Base-by-base conservation (phyloP, 2,888 invertebrate genomes). In the Odontocolon sp. region DNA sequence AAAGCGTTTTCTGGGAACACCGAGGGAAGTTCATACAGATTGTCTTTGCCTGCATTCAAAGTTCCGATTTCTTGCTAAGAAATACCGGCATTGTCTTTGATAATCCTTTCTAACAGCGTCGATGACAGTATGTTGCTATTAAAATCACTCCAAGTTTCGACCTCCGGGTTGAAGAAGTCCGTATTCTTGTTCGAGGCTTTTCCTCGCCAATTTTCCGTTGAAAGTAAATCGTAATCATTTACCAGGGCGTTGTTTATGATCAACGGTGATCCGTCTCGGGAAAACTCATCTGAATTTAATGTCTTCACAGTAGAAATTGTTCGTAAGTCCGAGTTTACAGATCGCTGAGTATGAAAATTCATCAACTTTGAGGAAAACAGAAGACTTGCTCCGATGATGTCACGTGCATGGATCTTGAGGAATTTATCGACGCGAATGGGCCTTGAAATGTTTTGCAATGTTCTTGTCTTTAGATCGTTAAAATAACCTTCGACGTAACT, bases 101-200 rank as follows among this genome's bases (percentile, higher is more conserved):
- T n/a, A n/a, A n/a, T n/a, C n/a, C n/a, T n/a, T n/a, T n/a, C n/a
- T n/a, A n/a, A n/a, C n/a, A n/a, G n/a, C 11, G 42, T 9, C 21
- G 40, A 28, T 28, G 16, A 8, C 28, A 11, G 11, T 3, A 16
- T 8, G 28, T 59, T 28, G 40, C 18, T 33, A n/a, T 14, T n/a
- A 26, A 79, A 42, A 45, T 78, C 80, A 33, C 78, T 78, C 1
- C 45, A 1, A 0, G 54, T 6, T 2, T 14, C 5, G 3, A 45
- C 2, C 11, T 45, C 45, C 3, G 31, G 3, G 9, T 18, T 18
- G 45, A 45, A 45, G 8, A 18, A 8, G 9, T 45, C 21, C 16
- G 16, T 8, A 18, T 8, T 45, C 14, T 38, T 38, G 11, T 38
- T 11, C 4, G 5, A 14, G 18, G 45, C 45, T 23, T 47, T 63